Evolutionary conservation across 2,113 vertebrate genomes (phyloP), one percentile per base, ranked within the genome.

Genomic region (Cettia cetti): DNA sequence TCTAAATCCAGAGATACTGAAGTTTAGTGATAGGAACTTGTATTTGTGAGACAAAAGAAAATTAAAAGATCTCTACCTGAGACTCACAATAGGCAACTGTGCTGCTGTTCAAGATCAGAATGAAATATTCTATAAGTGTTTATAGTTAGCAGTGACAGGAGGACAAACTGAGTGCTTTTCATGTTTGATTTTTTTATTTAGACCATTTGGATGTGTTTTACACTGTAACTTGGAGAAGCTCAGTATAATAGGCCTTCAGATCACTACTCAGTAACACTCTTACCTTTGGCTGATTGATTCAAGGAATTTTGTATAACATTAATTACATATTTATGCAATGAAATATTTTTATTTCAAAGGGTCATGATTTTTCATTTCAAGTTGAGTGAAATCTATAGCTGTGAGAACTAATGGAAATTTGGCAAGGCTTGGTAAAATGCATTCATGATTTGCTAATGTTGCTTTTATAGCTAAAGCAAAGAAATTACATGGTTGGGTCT

Each of bases 341-440:
- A 83, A 91, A 66, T 44, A 1, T 39, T 60, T 85, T 52, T 91
- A 71, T 91, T 79, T 47, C 14, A 52, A 28, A 78, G 6, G 23
- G 22, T 54, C 82, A 59, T 59, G 52, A 79, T 91, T 88, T 94
- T 89, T 80, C n/a, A 57, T 82, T 96, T 87, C 78, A 85, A 76
- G 17, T 33, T 86, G 40, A 72, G 10, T 71, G 53, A 90, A 91
- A 91, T 78, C 30, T 65, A 42, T 71, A 71, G 26, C 21, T 74
- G 31, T 57, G 39, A 90, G 45, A 88, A 79, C 11, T 71, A 90
- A 86, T 13, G 31, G 33, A 75, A 91, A 87, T 78, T 60, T 77
- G 87, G 8, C 17, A 90, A 95, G 49, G 15, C 28, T 82, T 54
- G 49, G 72, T 63, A 86, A 94, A 93, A 86, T 65, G 8, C 13